Evolutionary conservation across 1,140 invertebrate species (phyloP).

Genomic region (Heliconius hewitsoni): DNA sequence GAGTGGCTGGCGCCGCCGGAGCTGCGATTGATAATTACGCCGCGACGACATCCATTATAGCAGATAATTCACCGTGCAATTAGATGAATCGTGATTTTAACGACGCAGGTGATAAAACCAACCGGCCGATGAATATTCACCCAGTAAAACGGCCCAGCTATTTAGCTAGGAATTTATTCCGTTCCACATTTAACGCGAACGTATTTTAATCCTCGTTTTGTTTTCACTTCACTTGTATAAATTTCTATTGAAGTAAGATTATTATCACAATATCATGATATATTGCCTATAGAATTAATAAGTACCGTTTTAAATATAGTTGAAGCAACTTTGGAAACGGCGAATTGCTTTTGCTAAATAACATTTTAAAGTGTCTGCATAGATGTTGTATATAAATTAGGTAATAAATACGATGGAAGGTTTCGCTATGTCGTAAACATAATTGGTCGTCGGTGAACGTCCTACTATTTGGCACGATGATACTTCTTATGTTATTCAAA

Average conservation of each 20-base stretch:
- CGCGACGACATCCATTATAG: conserved; percentile 33
- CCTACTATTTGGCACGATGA: conserved; percentile 25
- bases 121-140: conserved; percentile 25
- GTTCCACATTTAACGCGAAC: conserved; percentile 28
- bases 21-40: conserved; percentile 25
- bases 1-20: conserved; percentile 24
- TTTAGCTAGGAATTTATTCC: conserved; percentile 26
- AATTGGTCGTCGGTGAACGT: conserved; percentile 26
- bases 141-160: conserved; percentile 28
- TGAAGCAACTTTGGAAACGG: conserved; percentile 1
- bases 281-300: conserved; percentile 14
- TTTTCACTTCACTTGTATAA: conserved; percentile 6
- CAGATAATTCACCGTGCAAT: conserved; percentile 33
- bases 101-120: conserved; percentile 30
- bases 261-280: conserved; percentile 8
- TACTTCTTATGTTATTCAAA: conserved; percentile 43
- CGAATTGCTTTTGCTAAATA: conserved; percentile 5
- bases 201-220: conserved; percentile 30
- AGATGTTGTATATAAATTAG: conserved; percentile 14
- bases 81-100: conserved; percentile 38
- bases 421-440: conserved; percentile 21
- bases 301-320: conserved; percentile 10
- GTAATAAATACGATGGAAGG: conserved; percentile 11
- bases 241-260: conserved; percentile 21
- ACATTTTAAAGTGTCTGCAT: conserved; percentile 5